Evolutionary conservation across 2,113 vertebrate species (phyloP).

Genomic region (Cheilinus undulatus): DNA sequence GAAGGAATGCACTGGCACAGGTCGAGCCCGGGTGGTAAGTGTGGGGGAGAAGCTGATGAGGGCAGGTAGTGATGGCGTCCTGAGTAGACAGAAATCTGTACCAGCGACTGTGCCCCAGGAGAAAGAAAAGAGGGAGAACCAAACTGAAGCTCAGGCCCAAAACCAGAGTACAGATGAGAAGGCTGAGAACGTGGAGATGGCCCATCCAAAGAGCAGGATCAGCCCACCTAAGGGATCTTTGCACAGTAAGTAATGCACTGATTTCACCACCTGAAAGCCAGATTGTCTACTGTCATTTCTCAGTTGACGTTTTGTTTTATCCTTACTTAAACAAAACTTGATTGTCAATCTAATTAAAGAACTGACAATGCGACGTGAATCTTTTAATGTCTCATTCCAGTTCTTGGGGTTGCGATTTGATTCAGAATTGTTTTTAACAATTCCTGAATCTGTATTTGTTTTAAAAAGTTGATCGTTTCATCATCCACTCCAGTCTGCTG

Average conservation of each 20-base stretch:
- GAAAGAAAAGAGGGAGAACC: conserved; percentile 50
- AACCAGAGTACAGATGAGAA: conserved; percentile 54
- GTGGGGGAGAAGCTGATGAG: conserved; percentile 90
- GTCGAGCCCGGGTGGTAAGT: conserved; percentile 84
- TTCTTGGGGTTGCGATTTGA: too few relatives aligned
- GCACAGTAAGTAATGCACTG: conserved; percentile 74
- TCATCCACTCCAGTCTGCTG: too few relatives aligned
- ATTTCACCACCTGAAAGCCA: neutral
- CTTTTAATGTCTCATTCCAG: too few relatives aligned
- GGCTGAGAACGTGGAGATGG: conserved; percentile 48
- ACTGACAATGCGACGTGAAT: too few relatives aligned
- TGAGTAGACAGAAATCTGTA: conserved; percentile 83
- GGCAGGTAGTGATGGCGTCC: conserved; percentile 87
- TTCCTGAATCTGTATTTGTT: too few relatives aligned
- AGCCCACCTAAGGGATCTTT: conserved; percentile 64
- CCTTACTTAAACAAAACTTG: neutral
- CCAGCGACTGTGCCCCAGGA: conserved; percentile 31
- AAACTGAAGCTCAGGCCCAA: conserved; percentile 32
- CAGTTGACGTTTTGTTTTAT: neutral
- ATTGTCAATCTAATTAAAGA: too few relatives aligned
- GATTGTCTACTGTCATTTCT: neutral
- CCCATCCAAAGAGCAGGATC: conserved; percentile 67
- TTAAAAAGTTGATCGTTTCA: too few relatives aligned
- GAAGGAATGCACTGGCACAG: conserved; percentile 86
- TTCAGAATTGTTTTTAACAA: too few relatives aligned